Percentiles rank a stretch among this genome's conserved stretches.
phyloP scores from a whole-genome alignment of 1,140 invertebrate genomes.

The Leptinotarsa lineolata region DNA sequence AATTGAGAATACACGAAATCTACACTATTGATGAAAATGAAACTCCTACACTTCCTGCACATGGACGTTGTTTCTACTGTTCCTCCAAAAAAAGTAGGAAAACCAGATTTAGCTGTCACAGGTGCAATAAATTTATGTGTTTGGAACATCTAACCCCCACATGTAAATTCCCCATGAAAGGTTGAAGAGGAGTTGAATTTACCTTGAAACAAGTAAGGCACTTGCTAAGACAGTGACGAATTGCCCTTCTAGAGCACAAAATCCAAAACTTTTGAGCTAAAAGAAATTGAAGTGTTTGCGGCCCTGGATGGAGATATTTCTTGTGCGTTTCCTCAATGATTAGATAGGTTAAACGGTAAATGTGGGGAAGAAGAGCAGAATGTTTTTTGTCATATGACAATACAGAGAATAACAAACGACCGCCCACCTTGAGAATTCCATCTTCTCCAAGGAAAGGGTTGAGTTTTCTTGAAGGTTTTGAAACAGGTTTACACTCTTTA shows the following conservation, averaged over 20 bases:
- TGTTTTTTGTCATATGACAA: neutral
- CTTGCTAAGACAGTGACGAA: neutral
- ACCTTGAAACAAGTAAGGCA: neutral
- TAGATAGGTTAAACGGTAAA: neutral
- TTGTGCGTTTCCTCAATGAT: neutral
- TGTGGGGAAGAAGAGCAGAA: neutral
- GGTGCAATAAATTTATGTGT: no score
- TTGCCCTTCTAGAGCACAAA: neutral
- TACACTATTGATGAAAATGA: no score
- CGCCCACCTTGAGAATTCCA: neutral
- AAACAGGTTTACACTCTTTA: neutral
- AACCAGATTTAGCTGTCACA: no score
- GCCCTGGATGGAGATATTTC: neutral
- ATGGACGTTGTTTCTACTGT: no score
- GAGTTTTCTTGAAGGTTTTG: neutral
- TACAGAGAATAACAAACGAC: neutral
- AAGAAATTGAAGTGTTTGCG: neutral
- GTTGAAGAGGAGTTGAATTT: neutral
- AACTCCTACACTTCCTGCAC: no score
- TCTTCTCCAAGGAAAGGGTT: neutral
- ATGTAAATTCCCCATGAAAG: neutral
- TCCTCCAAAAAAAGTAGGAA: no score
- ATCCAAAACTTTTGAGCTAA: neutral
- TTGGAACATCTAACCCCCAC: no score
- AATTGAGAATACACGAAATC: no score